Evolutionary conservation across 1,140 invertebrate species (phyloP).

Genomic region (Brachystomella parvula): DNA sequence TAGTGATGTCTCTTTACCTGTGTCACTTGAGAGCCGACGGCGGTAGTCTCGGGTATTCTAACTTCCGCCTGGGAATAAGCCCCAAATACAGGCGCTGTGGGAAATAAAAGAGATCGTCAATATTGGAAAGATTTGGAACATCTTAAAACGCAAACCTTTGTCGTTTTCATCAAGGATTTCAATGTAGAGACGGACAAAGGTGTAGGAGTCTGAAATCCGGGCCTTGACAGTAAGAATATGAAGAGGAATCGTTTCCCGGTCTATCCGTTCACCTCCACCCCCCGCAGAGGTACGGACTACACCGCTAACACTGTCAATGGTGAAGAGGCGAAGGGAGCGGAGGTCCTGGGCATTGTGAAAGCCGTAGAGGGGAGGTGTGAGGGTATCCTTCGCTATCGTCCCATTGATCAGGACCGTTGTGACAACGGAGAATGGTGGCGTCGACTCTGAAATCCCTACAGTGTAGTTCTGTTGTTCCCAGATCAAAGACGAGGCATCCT

Average conservation of each 20-base stretch:
- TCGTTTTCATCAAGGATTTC: slow-evolving; percentile 26
- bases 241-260: slow-evolving; percentile 32
- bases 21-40: slow-evolving; percentile 33
- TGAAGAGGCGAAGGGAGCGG: slow-evolving; percentile 28
- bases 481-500: slow-evolving; percentile 32
- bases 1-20: too few relatives aligned
- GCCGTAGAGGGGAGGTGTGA: slow-evolving; percentile 30
- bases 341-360: slow-evolving; percentile 37
- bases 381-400: slow-evolving; percentile 17
- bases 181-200: slow-evolving; percentile 31
- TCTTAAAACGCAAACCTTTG: background rate
- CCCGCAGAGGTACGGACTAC: slow-evolving; percentile 25
- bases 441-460: slow-evolving; percentile 25
- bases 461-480: slow-evolving; percentile 35
- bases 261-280: slow-evolving; percentile 32
- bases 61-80: slow-evolving; percentile 25
- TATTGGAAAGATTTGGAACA: background rate
- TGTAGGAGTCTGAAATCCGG: slow-evolving; percentile 28
- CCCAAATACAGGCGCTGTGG: slow-evolving; percentile 18
- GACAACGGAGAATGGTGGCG: slow-evolving; percentile 18
- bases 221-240: slow-evolving; percentile 37
- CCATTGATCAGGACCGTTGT: slow-evolving; percentile 29
- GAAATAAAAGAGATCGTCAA: slow-evolving; percentile 15
- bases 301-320: slow-evolving; percentile 34
- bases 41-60: slow-evolving; percentile 34